Evolutionary conservation across 2,888 invertebrate species (phyloP).

Genomic region (Drosophila meridiana): DNA sequence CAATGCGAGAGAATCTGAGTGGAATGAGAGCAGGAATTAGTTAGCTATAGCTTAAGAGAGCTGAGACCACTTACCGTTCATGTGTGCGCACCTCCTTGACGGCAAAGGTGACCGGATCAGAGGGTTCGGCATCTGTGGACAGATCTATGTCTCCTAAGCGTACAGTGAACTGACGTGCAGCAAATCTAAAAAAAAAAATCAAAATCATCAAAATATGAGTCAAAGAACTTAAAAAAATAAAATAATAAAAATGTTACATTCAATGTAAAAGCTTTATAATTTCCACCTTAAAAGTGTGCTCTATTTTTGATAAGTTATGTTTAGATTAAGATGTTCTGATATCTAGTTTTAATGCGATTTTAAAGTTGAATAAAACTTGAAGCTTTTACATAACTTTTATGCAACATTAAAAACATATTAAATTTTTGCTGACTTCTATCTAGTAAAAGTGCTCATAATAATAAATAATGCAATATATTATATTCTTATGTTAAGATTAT

Average conservation of each 20-base stretch:
- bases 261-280: too few species aligned
- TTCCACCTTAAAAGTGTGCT: too few species aligned
- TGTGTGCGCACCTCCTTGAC: conserved; percentile 93
- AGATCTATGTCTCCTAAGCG: conserved; percentile 95
- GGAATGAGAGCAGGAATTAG: neutral
- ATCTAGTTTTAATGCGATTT: neutral
- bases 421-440: neutral
- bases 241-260: too few species aligned
- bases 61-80: conserved; percentile 85
- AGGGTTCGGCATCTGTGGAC: conserved; percentile 93
- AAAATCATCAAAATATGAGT: neutral
- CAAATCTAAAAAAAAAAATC: conserved; percentile 88
- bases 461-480: too few species aligned
- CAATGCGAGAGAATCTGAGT: conserved; percentile 91
- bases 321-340: too few species aligned
- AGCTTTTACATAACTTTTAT: too few species aligned
- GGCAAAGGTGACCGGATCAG: conserved; percentile 91
- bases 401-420: neutral
- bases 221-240: too few species aligned
- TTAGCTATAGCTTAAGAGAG: fast-evolving
- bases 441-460: too few species aligned
- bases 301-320: too few species aligned
- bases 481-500: too few species aligned
- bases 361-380: neutral
- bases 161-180: conserved; percentile 94